Percentiles rank a stretch among this genome's conserved stretches.
These are phyloP conservation scores for Cloeon dipterum DNA, from an alignment of 2,888 invertebrate species.

Conservation along the genomic window DNA sequence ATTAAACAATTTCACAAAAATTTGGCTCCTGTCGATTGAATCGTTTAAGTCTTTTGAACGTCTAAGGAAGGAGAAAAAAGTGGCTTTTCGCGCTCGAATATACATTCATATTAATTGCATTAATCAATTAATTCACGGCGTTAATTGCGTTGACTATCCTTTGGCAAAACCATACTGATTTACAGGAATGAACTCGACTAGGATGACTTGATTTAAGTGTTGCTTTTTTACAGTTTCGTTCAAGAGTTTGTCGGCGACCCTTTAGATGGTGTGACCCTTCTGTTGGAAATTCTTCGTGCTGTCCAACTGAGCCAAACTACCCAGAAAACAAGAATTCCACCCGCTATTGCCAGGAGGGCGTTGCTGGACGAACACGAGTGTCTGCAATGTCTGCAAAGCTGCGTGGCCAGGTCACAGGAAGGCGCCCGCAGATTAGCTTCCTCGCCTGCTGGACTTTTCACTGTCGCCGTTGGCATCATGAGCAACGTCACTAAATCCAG, in stretches of 20 bases:
- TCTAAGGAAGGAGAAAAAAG: too few relatives aligned
- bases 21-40: too few relatives aligned
- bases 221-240: slow-evolving; percentile 83
- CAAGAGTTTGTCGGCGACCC: slow-evolving; percentile 79
- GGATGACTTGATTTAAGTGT: too few relatives aligned
- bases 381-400: slow-evolving; percentile 64
- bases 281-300: slow-evolving; percentile 64
- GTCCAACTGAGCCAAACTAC: slow-evolving; percentile 59
- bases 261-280: slow-evolving; percentile 62
- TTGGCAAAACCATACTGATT: too few relatives aligned
- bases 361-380: slow-evolving; percentile 65
- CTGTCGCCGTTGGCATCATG: slow-evolving; percentile 67
- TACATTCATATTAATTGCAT: too few relatives aligned
- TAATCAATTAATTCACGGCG: too few relatives aligned
- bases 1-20: too few relatives aligned
- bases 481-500: slow-evolving; percentile 69
- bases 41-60: too few relatives aligned
- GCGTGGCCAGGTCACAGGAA: slow-evolving; percentile 56
- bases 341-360: neutral
- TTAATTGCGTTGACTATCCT: too few relatives aligned
- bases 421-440: slow-evolving; percentile 51
- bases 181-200: too few relatives aligned
- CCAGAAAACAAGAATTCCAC: slow-evolving; percentile 13
- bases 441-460: slow-evolving; percentile 61
- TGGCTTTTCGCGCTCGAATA: too few relatives aligned